A percentile compares a stretch with the other conserved stretches of the same genome.
These are phyloP conservation scores for Hemicentrotus pulcherrimus DNA, from an alignment of 35 echinoderm and acorn worm species.

Conservation along the genomic window DNA sequence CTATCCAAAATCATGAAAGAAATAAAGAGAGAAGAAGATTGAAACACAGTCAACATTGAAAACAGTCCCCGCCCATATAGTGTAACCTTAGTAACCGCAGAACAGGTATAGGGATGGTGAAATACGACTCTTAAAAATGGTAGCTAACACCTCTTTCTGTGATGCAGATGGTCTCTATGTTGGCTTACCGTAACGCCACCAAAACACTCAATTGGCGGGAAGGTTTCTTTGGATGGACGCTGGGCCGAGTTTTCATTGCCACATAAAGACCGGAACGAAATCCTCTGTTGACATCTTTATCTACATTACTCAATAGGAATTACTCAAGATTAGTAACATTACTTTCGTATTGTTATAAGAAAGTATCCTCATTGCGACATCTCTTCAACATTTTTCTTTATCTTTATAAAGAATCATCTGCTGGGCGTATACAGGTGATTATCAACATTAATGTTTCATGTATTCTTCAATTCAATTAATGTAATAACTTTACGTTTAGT, in stretches of 20 bases:
- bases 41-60: neutral
- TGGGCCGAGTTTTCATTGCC: neutral
- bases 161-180: neutral
- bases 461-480: no score
- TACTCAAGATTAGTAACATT: neutral
- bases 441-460: no score
- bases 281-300: constrained; percentile 12
- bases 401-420: neutral
- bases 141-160: neutral
- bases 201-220: neutral
- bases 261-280: neutral
- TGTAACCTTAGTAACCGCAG: constrained; percentile 8
- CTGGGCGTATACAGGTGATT: neutral
- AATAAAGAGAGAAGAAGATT: neutral
- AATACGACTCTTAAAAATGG: neutral
- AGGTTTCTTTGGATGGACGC: neutral
- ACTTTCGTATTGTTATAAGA: neutral
- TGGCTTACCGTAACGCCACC: neutral
- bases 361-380: neutral
- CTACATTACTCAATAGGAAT: neutral
- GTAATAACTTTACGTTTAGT: no score
- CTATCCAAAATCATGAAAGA: constrained; percentile 22
- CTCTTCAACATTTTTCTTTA: neutral
- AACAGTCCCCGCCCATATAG: constrained; percentile 36
- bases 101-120: constrained; percentile 17